phyloP scores from a whole-genome alignment of 2,888 invertebrate genomes.

The Lottia gigantea region DNA sequence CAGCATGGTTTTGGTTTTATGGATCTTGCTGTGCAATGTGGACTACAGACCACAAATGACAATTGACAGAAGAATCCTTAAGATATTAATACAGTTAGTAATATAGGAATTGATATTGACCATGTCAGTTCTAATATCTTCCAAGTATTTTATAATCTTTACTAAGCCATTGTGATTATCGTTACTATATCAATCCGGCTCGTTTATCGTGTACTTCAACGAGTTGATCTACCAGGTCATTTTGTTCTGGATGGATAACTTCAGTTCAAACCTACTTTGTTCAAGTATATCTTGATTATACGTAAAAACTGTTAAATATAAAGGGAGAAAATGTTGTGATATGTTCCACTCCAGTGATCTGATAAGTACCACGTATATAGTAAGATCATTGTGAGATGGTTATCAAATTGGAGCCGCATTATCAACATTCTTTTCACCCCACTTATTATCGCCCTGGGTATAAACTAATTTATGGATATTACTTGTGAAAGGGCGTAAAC shows the following conservation, averaged over 20 bases:
- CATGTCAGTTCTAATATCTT: no score
- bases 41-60: no score
- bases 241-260: not conserved
- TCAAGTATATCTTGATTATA: constrained; percentile 2
- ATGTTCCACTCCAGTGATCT: not conserved
- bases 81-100: no score
- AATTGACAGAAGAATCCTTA: no score
- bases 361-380: not conserved
- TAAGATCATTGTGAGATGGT: not conserved
- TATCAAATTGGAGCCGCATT: constrained; percentile 5
- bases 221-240: no score
- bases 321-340: not conserved
- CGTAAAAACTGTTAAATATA: constrained; percentile 2
- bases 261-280: constrained; percentile 5
- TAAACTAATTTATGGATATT: constrained; percentile 4
- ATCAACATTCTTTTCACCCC: not conserved
- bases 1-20: no score
- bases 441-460: not conserved
- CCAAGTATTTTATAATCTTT: no score
- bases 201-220: no score
- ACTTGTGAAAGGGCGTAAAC: constrained; percentile 5
- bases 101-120: no score
- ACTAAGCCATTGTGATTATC: no score
- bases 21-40: no score
- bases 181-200: no score